Evolutionary conservation across 2,888 invertebrate genomes (phyloP).

Genomic region (Troides oblongomaculatus): DNA sequence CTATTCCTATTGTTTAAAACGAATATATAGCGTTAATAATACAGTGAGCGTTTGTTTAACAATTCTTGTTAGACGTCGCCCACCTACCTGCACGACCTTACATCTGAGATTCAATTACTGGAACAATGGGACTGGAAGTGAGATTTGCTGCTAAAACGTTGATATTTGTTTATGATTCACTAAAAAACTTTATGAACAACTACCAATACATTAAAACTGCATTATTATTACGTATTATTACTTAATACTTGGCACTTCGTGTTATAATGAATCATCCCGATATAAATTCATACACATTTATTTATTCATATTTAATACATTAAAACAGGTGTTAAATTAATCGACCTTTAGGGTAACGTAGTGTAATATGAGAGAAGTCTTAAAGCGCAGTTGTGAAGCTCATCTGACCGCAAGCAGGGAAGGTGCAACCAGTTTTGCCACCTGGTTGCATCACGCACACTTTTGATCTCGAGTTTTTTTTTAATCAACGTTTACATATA

Average conservation of each 20-base stretch:
- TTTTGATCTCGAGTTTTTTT: constrained; percentile 4
- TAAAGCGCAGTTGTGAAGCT: constrained; percentile 46
- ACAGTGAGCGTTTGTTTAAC: constrained; percentile 33
- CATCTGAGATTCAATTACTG: constrained; percentile 51
- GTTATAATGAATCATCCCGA: background rate
- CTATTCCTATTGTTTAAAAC: constrained; percentile 24
- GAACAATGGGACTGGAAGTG: constrained; percentile 55
- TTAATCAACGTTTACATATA: constrained; percentile 3
- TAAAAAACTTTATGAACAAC: constrained; percentile 2
- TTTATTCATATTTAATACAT: background rate
- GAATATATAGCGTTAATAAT: constrained; percentile 24
- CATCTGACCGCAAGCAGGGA: constrained; percentile 57
- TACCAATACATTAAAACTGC: background rate
- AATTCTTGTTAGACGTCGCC: constrained; percentile 20
- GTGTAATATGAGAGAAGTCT: constrained; percentile 43
- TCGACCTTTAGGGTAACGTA: constrained; percentile 24
- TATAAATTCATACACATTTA: background rate
- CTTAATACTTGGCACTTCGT: background rate
- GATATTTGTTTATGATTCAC: constrained; percentile 25
- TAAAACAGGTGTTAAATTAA: constrained; percentile 23
- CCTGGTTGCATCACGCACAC: constrained; percentile 49
- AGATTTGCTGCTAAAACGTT: constrained; percentile 38
- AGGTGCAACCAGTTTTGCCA: constrained; percentile 65
- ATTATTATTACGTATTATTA: background rate
- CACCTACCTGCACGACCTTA: constrained; percentile 55